phyloP scores from a whole-genome alignment of 1,140 invertebrate genomes.

The Drosophila micromelanica region DNA sequence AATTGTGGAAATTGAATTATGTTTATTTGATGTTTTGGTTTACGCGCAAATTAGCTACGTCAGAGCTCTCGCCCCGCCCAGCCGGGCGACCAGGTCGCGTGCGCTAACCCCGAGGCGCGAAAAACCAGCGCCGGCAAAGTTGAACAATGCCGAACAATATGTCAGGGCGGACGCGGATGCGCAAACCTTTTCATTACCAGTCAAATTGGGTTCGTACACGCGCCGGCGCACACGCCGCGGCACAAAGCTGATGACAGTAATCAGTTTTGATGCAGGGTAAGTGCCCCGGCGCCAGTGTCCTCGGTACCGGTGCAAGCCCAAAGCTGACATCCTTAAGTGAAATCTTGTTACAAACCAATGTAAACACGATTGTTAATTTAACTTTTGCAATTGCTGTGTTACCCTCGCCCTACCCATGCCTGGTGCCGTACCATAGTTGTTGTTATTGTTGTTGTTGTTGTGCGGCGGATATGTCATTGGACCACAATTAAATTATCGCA shows the following conservation, averaged over 20 bases:
- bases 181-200: conserved; percentile 83
- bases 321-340: conserved; percentile 84
- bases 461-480: conserved; percentile 66
- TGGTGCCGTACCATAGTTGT: conserved; percentile 6
- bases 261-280: conserved; percentile 77
- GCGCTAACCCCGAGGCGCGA: conserved; percentile 78
- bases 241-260: conserved; percentile 77
- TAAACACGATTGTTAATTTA: conserved; percentile 84
- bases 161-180: conserved; percentile 65
- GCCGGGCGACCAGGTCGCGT: conserved; percentile 57
- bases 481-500: conserved; percentile 83
- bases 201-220: conserved; percentile 70
- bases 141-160: conserved; percentile 70
- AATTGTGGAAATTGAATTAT: conserved; percentile 84
- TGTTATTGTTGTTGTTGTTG: conserved; percentile 10
- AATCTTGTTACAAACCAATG: conserved; percentile 84
- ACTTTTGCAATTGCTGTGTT: conserved; percentile 65
- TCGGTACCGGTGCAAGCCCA: conserved; percentile 35
- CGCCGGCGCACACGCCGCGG: conserved; percentile 71
- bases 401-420: conserved; percentile 3
- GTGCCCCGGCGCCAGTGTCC: conserved; percentile 26
- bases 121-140: conserved; percentile 68
- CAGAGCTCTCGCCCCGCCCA: conserved; percentile 48
- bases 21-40: conserved; percentile 84
- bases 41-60: conserved; percentile 82